Evolutionary conservation across 2,113 vertebrate genomes (phyloP), one percentile per base, ranked within the genome.

Genomic region (Oryzias melastigma): DNA sequence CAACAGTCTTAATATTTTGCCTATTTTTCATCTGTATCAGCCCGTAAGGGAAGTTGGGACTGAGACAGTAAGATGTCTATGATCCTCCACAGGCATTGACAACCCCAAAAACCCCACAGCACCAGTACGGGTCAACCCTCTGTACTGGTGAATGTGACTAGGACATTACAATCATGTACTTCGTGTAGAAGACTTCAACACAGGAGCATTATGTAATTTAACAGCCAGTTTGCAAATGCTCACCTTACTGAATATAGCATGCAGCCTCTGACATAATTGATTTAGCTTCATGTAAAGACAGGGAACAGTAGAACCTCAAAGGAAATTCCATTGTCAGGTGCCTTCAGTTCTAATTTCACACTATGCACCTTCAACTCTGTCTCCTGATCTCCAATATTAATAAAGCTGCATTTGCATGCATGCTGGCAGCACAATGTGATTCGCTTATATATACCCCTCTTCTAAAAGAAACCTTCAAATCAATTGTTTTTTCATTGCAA

Each of bases 171-270:
- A 35, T 3, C 12, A 8, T 73, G 73, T 78, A 81, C 84, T 83
- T 88, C 85, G 80, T 82, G 88, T 86, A 87, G 67, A 86, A 64
- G 69, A 81, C 75, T 87, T 77, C 73, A 78, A 73, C 10, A 35
- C 35, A 12, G 29, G 29, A 35, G 10, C 10, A 69, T 68, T 77
- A 77, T 71, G 63, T 67, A 63, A 74, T 73, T 14, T 52, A 56
- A 63, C 58, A 62, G 60, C 13, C 50, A 12, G 58, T 75, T 80
- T 74, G 68, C 80, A 75, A 77, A 79, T 70, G 71, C 64, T 76
- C 69, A 46, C 70, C 78, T 69, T 71, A 74, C 68, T 58, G 70
- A 63, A 79, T 73, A 72, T 41, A 74, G 71, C 58, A 2, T 29
- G 46, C 84, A 68, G 76, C 75, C 77, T 75, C 52, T 57, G 60